Percentiles rank a stretch among this genome's conserved stretches.
These are phyloP conservation scores for Notodonta ziczac DNA, from an alignment of 2,888 invertebrate species.

Conservation along the genomic window DNA sequence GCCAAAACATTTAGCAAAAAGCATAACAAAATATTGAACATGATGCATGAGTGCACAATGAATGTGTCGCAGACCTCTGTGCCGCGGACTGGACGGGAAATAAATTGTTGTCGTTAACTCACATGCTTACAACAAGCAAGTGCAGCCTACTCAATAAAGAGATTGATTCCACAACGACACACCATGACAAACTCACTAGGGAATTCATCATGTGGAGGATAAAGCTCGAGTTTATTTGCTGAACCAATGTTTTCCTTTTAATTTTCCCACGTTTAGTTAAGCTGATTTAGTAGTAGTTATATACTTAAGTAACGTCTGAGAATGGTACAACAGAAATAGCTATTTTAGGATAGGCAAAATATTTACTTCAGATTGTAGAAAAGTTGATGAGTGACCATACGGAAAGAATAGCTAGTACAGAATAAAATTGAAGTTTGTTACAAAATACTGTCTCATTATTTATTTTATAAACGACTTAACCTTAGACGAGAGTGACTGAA, in stretches of 20 bases:
- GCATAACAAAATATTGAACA: constrained; percentile 35
- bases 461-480: neutral
- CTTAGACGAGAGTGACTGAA: neutral
- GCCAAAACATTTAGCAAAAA: constrained; percentile 33
- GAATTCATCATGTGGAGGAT: neutral
- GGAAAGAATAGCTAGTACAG: too few relatives aligned
- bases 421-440: too few relatives aligned
- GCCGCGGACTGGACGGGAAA: constrained; percentile 50
- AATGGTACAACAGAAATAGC: too few relatives aligned
- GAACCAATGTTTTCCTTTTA: too few relatives aligned
- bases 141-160: constrained; percentile 46
- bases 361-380: too few relatives aligned
- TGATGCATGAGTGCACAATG: constrained; percentile 42
- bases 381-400: too few relatives aligned
- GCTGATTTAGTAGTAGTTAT: too few relatives aligned
- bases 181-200: constrained; percentile 20
- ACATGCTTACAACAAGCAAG: constrained; percentile 33
- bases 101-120: constrained; percentile 67
- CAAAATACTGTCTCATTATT: too few relatives aligned
- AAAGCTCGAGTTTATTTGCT: neutral
- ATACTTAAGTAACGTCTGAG: too few relatives aligned
- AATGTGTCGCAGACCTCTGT: constrained; percentile 48
- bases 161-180: constrained; percentile 32
- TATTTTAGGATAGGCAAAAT: too few relatives aligned
- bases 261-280: too few relatives aligned